Conservation (phyloP, 30 jellyfish, hydroid and myxozoan genomes). For the Chrysaora quinquecirrha region DNA sequence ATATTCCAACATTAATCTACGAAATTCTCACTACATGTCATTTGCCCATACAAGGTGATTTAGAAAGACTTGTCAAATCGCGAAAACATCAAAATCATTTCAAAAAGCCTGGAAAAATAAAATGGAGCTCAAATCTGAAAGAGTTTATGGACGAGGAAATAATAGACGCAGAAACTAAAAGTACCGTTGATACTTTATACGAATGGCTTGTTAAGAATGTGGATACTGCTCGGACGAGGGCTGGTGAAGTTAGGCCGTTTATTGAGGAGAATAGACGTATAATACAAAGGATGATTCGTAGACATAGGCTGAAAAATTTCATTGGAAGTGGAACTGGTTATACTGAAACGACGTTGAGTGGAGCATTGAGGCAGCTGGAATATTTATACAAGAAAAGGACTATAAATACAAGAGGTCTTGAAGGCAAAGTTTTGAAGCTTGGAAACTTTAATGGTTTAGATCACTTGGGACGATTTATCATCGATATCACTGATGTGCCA, state of each 20-base stretch:
- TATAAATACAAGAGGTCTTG: slow-evolving; percentile 42
- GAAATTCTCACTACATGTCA: slow-evolving; percentile 53
- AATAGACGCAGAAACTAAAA: slow-evolving; percentile 4
- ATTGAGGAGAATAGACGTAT: slow-evolving; percentile 52
- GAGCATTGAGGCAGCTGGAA: slow-evolving; percentile 75
- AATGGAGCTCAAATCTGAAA: slow-evolving; percentile 46
- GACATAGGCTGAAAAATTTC: slow-evolving; percentile 50
- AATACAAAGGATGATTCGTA: slow-evolving; percentile 43
- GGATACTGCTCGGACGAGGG: slow-evolving; percentile 45
- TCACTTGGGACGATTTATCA: slow-evolving; percentile 69
- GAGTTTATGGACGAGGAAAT: slow-evolving; percentile 58
- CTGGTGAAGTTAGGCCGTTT: slow-evolving; percentile 31
- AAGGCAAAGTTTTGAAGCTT: slow-evolving; percentile 36
- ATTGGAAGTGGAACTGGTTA: slow-evolving; percentile 41
- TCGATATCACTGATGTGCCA: slow-evolving; percentile 74
- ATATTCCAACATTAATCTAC: slow-evolving; percentile 58
- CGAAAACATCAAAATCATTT: neutral
- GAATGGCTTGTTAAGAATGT: slow-evolving; percentile 53
- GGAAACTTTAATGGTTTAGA: slow-evolving; percentile 71
- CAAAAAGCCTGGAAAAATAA: slow-evolving; percentile 9
- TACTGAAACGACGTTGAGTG: slow-evolving; percentile 60
- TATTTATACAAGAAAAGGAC: slow-evolving; percentile 53
- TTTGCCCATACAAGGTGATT: slow-evolving; percentile 51
- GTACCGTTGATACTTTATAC: slow-evolving; percentile 34
- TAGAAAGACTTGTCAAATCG: slow-evolving; percentile 33